These are phyloP conservation scores for Fulica atra DNA, from an alignment of 2,113 vertebrate species.

Conservation along the genomic window DNA sequence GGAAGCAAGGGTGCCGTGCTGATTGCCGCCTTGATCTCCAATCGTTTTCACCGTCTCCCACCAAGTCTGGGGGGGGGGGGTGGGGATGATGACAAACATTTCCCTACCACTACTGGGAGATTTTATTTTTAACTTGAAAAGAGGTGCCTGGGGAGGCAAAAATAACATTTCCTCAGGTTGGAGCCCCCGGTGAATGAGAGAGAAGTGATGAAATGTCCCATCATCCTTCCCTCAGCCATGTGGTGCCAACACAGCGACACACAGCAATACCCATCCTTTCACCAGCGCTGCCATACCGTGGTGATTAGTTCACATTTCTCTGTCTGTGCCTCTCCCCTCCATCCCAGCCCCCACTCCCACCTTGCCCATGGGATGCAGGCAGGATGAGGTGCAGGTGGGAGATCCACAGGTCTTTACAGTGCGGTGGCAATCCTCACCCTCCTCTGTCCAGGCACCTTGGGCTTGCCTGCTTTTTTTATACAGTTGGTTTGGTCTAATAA, in stretches of 20 bases:
- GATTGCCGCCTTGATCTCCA: slow-evolving; percentile 57
- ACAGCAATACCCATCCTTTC: not conserved
- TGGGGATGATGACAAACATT: not conserved
- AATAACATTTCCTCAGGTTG: slow-evolving; percentile 27
- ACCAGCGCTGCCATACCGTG: rapidly evolving
- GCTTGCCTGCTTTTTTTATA: not conserved
- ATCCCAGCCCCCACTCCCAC: not conserved
- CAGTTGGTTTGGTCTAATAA: slow-evolving; percentile 36
- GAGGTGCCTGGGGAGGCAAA: slow-evolving; percentile 12
- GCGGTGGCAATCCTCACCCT: not conserved
- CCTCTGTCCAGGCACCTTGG: not conserved
- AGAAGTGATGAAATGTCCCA: not conserved
- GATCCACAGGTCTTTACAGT: rapidly evolving
- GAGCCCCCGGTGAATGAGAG: not conserved
- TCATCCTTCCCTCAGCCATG: not conserved
- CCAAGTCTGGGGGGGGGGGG: not conserved
- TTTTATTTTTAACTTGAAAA: slow-evolving; percentile 60
- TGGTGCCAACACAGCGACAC: not conserved
- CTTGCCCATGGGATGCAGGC: rapidly evolving
- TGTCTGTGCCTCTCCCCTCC: not conserved
- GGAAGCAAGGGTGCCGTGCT: slow-evolving; percentile 64
- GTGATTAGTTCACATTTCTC: not conserved
- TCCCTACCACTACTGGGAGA: slow-evolving; percentile 1
- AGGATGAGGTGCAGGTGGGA: not conserved
- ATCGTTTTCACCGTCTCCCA: slow-evolving; percentile 49